Conservation (phyloP, 2,797 vertebrate species). For the Hippoglossus hippoglossus region DNA sequence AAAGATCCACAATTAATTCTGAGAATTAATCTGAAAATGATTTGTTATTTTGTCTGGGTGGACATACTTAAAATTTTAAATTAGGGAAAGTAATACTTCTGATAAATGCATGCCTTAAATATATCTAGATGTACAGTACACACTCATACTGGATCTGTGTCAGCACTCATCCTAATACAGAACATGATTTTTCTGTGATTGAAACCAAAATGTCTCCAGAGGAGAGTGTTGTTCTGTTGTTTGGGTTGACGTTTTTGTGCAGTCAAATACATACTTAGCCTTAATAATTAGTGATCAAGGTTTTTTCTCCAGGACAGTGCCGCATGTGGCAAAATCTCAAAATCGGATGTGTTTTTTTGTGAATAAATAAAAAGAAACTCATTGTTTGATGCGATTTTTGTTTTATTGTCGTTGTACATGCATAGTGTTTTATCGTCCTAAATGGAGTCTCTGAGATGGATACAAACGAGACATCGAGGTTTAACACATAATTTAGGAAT, state of each 20-base stretch:
- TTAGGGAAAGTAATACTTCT: neutral
- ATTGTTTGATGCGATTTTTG: constrained; percentile 57
- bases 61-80: no score
- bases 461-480: constrained; percentile 36
- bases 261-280: neutral
- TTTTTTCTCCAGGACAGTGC: neutral
- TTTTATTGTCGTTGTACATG: constrained; percentile 69
- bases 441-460: constrained; percentile 35
- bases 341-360: neutral
- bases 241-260: neutral
- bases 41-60: neutral
- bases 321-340: no score
- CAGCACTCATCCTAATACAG: no score
- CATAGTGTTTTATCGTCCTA: constrained; percentile 27
- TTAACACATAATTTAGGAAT: constrained; percentile 47
- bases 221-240: no score
- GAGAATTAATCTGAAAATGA: neutral
- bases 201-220: no score
- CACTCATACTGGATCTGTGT: no score
- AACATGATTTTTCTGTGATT: no score
- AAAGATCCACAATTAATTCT: neutral
- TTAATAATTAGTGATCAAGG: neutral
- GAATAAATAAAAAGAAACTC: constrained; percentile 39
- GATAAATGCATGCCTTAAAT: neutral
- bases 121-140: no score